Conservation (phyloP, 2,888 invertebrate genomes). For the Leptogaster cylindrica region DNA sequence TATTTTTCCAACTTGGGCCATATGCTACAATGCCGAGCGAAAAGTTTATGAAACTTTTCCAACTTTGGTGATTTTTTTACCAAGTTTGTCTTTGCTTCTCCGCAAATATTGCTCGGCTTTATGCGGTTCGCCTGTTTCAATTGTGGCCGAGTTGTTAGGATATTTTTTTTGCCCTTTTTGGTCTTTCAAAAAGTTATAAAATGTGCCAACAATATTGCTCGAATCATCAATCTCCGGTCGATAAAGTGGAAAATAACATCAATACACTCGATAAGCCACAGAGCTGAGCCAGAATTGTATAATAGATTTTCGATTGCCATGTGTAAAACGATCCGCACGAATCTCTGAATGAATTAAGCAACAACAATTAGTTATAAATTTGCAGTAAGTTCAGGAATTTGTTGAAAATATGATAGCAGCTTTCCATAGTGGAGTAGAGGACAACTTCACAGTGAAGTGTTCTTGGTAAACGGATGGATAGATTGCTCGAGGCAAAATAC, state of each 20-base stretch:
- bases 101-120: constrained; percentile 2
- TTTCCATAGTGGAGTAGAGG: too few species aligned
- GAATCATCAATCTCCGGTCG: constrained; percentile 32
- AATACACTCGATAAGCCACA: constrained; percentile 18
- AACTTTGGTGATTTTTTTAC: constrained; percentile 33
- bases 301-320: too few species aligned
- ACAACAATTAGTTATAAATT: too few species aligned
- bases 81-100: neutral
- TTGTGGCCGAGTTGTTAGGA: neutral
- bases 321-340: too few species aligned
- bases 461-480: too few species aligned
- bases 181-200: constrained; percentile 18
- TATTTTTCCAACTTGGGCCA: constrained; percentile 27
- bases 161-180: neutral
- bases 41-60: constrained; percentile 29
- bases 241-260: constrained; percentile 28
- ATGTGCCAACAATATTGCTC: constrained; percentile 31
- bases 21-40: constrained; percentile 19
- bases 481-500: too few species aligned
- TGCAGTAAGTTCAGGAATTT: too few species aligned
- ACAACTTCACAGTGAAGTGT: too few species aligned
- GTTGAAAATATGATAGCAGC: too few species aligned
- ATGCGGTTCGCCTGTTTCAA: neutral
- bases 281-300: too few species aligned
- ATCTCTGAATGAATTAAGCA: too few species aligned